Conservation (phyloP, 2,113 vertebrate species). For the Hippocampus comes region DNA sequence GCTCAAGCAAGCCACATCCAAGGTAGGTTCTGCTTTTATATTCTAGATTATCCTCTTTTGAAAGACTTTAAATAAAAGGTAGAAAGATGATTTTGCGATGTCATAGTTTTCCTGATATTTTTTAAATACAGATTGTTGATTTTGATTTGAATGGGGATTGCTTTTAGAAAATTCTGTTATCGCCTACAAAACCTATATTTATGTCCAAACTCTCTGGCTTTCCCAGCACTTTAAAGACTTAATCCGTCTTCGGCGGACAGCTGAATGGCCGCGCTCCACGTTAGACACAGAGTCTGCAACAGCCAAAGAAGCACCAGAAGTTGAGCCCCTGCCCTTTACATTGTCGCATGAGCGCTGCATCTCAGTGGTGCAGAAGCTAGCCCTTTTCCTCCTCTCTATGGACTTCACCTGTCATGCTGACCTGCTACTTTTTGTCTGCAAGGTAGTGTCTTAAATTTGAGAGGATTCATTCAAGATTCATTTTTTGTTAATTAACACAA, state of each 20-base stretch:
- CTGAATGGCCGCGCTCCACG: conserved; percentile 95
- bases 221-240: conserved; percentile 96
- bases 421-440: conserved; percentile 95
- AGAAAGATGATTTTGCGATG: neutral
- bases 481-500: neutral
- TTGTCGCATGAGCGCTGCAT: conserved; percentile 96
- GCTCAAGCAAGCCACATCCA: conserved; percentile 97
- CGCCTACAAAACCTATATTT: neutral
- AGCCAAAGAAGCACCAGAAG: conserved; percentile 89
- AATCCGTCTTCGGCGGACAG: conserved; percentile 92
- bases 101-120: neutral
- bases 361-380: conserved; percentile 94
- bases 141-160: neutral
- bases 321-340: conserved; percentile 94
- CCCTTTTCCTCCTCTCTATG: conserved; percentile 96
- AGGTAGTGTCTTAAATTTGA: conserved; percentile 69
- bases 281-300: conserved; percentile 88
- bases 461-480: neutral
- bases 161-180: neutral
- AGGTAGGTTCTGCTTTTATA: conserved; percentile 74
- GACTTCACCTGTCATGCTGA: conserved; percentile 99
- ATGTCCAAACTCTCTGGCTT: neutral
- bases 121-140: neutral
- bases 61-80: neutral
- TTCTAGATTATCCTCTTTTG: neutral